phyloP scores from a whole-genome alignment of 1,140 invertebrate species.

The Diuraphis noxia region DNA sequence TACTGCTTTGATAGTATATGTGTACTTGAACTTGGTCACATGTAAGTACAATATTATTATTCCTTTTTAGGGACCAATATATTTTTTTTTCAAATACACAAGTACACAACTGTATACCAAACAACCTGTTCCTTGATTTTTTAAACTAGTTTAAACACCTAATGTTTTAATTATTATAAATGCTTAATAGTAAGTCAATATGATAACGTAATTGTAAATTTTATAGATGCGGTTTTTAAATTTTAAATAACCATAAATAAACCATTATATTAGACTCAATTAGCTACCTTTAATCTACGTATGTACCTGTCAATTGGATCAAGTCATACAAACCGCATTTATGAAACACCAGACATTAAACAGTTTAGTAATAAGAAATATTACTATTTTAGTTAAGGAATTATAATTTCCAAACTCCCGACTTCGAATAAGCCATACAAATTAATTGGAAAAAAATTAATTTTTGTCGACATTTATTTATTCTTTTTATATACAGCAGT shows the following conservation, averaged over 20 bases:
- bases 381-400: neutral
- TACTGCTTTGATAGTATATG: constrained; percentile 21
- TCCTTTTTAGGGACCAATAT: constrained; percentile 55
- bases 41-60: constrained; percentile 33
- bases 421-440: neutral
- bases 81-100: neutral
- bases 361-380: constrained; percentile 15
- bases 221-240: neutral
- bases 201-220: neutral
- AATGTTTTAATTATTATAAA: constrained; percentile 19
- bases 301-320: neutral
- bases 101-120: constrained; percentile 47
- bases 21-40: constrained; percentile 24
- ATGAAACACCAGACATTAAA: neutral
- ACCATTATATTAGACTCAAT: neutral
- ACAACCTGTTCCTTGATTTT: constrained; percentile 38
- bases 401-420: neutral
- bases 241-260: neutral
- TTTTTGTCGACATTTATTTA: neutral
- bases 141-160: constrained; percentile 42
- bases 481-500: neutral
- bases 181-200: constrained; percentile 16
- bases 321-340: neutral
- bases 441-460: neutral
- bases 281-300: neutral